Conservation (phyloP, 1,140 invertebrate genomes). For the Venturia canescens region DNA sequence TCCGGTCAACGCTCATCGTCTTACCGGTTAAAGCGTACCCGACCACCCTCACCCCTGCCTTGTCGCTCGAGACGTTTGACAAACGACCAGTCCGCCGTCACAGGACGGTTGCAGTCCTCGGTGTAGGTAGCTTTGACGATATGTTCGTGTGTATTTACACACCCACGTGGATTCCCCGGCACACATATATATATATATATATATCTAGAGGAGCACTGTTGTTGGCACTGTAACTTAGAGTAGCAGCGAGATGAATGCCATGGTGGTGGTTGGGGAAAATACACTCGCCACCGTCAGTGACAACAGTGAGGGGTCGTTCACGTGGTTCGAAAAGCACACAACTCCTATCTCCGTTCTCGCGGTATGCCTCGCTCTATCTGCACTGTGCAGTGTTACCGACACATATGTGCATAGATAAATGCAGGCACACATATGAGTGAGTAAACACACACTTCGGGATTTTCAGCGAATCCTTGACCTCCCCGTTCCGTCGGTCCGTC, state of each 20-base stretch:
- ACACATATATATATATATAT: background rate
- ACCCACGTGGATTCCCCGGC: background rate
- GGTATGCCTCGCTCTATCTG: slow-evolving; percentile 12
- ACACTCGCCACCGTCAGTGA: slow-evolving; percentile 30
- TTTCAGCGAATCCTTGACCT: slow-evolving; percentile 20
- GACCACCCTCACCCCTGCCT: background rate
- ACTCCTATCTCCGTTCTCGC: background rate
- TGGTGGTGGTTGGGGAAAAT: slow-evolving; percentile 24
- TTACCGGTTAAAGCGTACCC: background rate
- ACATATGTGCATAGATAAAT: background rate
- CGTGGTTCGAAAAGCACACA: slow-evolving; percentile 23
- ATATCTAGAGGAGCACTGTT: background rate
- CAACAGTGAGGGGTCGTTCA: slow-evolving; percentile 23
- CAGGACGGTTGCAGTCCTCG: background rate
- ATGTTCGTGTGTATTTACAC: too few relatives aligned
- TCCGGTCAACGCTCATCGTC: slow-evolving; percentile 27
- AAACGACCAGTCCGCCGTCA: slow-evolving; percentile 33
- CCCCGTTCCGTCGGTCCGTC: background rate
- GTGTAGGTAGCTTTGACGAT: background rate
- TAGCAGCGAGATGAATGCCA: background rate
- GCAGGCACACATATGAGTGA: background rate
- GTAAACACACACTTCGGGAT: slow-evolving; percentile 8
- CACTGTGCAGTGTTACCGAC: background rate
- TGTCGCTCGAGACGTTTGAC: slow-evolving; percentile 26
- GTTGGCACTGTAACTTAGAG: background rate